Conservation (phyloP, 2,797 vertebrate species). For the Danio albolineatus region DNA sequence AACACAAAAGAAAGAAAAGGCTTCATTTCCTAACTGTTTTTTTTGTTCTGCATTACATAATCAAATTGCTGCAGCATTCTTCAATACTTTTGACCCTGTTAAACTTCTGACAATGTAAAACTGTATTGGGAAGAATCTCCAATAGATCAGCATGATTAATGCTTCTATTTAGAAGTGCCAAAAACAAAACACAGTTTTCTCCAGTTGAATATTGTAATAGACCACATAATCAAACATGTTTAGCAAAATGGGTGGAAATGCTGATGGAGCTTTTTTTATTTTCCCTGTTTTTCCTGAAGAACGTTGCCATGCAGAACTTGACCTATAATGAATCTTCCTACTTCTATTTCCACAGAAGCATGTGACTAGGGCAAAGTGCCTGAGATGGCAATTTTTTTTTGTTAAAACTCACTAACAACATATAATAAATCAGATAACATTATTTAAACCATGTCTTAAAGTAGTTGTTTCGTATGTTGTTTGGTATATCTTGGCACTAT, state of each 20-base stretch:
- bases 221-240: neutral
- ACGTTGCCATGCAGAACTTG: constrained; percentile 73
- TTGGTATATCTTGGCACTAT: neutral
- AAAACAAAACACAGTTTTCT: neutral
- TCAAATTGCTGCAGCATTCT: neutral
- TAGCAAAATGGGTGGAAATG: neutral
- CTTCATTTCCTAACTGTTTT: too few species aligned
- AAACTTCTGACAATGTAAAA: neutral
- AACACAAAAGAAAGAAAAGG: too few species aligned
- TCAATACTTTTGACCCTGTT: neutral
- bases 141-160: neutral
- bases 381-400: constrained; percentile 39
- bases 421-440: neutral
- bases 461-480: neutral
- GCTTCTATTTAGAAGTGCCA: neutral
- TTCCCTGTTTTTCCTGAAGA: constrained; percentile 14
- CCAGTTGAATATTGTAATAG: neutral
- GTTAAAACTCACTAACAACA: constrained; percentile 16
- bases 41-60: neutral
- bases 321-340: constrained; percentile 77
- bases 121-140: neutral
- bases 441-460: neutral
- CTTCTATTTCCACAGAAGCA: constrained; percentile 77
- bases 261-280: constrained; percentile 8
- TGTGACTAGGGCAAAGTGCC: constrained; percentile 75